Evolutionary conservation across 2,113 vertebrate genomes (phyloP).

Genomic region (Struthidea cinerea): DNA sequence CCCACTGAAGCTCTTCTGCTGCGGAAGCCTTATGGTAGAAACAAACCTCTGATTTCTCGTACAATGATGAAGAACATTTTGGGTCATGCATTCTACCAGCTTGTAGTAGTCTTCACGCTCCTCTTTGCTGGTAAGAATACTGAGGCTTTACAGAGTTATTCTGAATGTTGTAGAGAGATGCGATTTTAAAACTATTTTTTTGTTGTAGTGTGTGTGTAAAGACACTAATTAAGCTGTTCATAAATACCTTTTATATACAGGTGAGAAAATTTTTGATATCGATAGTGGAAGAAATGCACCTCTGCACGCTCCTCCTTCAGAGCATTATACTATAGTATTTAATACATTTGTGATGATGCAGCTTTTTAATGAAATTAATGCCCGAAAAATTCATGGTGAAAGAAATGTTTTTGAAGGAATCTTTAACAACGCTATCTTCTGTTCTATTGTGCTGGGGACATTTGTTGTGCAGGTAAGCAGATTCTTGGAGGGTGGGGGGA

Average conservation of each 20-base stretch:
- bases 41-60: conserved; percentile 97
- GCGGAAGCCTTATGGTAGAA: conserved; percentile 95
- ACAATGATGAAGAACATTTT: conserved; percentile 99
- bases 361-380: conserved; percentile 98
- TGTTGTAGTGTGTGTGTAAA: neutral
- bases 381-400: conserved; percentile 97
- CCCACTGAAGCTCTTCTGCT: conserved; percentile 94
- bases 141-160: neutral
- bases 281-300: conserved; percentile 92
- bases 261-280: conserved; percentile 93
- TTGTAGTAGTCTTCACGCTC: conserved; percentile 91
- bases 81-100: conserved; percentile 94
- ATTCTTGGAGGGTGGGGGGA: neutral
- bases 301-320: conserved; percentile 91
- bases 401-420: conserved; percentile 98
- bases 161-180: neutral
- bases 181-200: neutral
- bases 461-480: conserved; percentile 90
- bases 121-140: conserved; percentile 89
- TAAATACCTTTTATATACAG: conserved; percentile 66
- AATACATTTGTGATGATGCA: conserved; percentile 99
- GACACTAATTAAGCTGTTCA: neutral
- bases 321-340: conserved; percentile 98
- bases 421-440: conserved; percentile 98
- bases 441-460: conserved; percentile 93